A percentile compares a stretch with the other conserved stretches of the same genome.
These are phyloP conservation scores for Hypotaenidia okinawae DNA, from an alignment of 2,797 vertebrate genomes.

Conservation along the genomic window DNA sequence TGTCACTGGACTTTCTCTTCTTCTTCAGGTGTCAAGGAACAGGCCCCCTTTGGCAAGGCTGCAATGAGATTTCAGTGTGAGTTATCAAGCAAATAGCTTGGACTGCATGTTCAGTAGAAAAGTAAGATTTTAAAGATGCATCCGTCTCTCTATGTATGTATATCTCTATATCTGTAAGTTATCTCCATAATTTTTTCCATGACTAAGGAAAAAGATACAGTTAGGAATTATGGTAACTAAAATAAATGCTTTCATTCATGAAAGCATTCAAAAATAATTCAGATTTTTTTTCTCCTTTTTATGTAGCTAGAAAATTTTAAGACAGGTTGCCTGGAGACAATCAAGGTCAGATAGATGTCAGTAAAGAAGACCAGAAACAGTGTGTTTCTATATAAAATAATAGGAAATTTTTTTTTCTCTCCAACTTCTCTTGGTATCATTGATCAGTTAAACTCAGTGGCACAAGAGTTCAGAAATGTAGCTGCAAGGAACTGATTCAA, in stretches of 20 bases:
- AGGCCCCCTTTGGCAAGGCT: accelerated
- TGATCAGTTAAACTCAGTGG: not conserved
- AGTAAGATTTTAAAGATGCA: not conserved
- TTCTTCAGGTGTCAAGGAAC: not conserved
- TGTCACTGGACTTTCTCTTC: not conserved
- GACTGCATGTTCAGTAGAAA: too few relatives aligned
- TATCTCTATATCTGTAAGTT: not conserved
- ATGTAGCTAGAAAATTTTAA: not conserved
- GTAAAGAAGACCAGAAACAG: not conserved
- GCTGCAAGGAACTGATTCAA: not conserved
- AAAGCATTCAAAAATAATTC: not conserved
- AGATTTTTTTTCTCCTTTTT: not conserved
- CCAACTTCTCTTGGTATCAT: not conserved
- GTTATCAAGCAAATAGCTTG: not conserved
- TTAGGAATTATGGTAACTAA: not conserved
- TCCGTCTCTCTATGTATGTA: not conserved
- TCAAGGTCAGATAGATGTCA: not conserved
- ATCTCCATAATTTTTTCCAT: not conserved
- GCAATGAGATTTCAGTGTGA: not conserved
- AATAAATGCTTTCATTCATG: not conserved
- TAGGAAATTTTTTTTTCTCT: not conserved
- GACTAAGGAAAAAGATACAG: not conserved
- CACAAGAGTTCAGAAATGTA: not conserved
- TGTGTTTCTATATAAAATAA: not conserved
- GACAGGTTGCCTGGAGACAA: not conserved